Base-by-base conservation (phyloP, 2,113 vertebrate species). In the Hystrix brachyura region DNA sequence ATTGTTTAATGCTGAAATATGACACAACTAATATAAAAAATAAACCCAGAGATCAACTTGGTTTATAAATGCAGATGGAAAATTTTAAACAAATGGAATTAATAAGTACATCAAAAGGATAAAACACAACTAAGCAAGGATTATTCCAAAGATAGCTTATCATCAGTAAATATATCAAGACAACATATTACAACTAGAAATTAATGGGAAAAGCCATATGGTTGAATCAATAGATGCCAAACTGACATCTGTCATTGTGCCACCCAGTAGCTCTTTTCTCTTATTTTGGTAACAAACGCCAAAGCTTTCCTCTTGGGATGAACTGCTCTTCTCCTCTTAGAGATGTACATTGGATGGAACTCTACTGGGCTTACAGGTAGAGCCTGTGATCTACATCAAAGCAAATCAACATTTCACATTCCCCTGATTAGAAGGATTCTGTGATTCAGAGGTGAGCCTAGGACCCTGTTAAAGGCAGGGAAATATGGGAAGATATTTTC, bases 201-300 rank as follows among this genome's bases (percentile, higher is more conserved):
- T 91, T 94, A 95, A 97, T 92, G 74, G 87, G 59, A n/a, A 89
- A 80, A 97, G 80, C 92, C 96, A 97, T 92, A 96, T 92, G 94
- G 79, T 38, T 65, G 90, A 91, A 85, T 93, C 87, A 94, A 76
- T 38, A 81, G 87, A 90, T 78, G 78, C 19, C 62, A 60, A 55
- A 90, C 60, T 46, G 94, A 64, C 94, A 97, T 97, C 94, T 97
- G 96, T 78, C 92, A 85, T 11, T 92, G 9, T 46, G 64, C 32
- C 4, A 18, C 72, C 59, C 38, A 71, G 38, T 69, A 53, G 72
- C 57, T 90, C 82, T 92, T 92, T 94, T 93, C 89, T 76, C 83
- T 92, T 95, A 23, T 71, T 89, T 90, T 95, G 69, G 69, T 84
- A 89, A 95, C 80, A 55, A 46, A 87, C 86, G 84, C 79, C 74